phyloP scores from a whole-genome alignment of 2,888 invertebrate species.

The Charanyca ferruginea region DNA sequence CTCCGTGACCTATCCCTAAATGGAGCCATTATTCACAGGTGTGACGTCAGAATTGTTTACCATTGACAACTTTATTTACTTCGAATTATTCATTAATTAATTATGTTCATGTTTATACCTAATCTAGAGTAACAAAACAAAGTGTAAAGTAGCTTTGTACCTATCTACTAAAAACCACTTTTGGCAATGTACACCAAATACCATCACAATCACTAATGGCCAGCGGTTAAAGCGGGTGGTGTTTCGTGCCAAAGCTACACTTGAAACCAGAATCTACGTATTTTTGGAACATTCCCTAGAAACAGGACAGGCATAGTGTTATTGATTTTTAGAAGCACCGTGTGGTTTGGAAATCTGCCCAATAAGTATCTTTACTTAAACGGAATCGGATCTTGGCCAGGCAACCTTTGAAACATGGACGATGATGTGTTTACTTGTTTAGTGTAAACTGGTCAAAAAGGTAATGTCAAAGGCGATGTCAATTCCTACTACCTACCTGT shows the following conservation, averaged over 20 bases:
- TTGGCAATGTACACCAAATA: constrained; percentile 11
- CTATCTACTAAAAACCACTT: constrained; percentile 8
- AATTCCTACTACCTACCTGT: too few species aligned
- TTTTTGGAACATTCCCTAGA: constrained; percentile 11
- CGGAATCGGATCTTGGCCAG: too few species aligned
- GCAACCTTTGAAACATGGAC: too few species aligned
- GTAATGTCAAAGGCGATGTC: too few species aligned
- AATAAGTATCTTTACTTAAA: neutral
- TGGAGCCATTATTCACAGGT: constrained; percentile 18
- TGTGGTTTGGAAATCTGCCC: constrained; percentile 18
- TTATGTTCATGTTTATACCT: constrained; percentile 8
- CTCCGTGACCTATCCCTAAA: constrained; percentile 19
- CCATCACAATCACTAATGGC: neutral
- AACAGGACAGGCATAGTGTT: constrained; percentile 3
- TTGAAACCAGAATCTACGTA: constrained; percentile 20
- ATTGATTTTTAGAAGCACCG: constrained; percentile 10
- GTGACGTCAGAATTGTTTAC: constrained; percentile 37
- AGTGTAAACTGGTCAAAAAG: too few species aligned
- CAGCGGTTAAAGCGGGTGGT: constrained; percentile 8
- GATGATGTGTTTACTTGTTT: too few species aligned
- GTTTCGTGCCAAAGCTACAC: constrained; percentile 38
- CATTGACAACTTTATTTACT: too few species aligned
- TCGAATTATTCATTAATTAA: constrained; percentile 20
- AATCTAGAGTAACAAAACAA: constrained; percentile 12
- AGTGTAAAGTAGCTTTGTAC: neutral